Evolutionary conservation across 2,797 vertebrate species (phyloP).

Genomic region (Darevskia nairensis): DNA sequence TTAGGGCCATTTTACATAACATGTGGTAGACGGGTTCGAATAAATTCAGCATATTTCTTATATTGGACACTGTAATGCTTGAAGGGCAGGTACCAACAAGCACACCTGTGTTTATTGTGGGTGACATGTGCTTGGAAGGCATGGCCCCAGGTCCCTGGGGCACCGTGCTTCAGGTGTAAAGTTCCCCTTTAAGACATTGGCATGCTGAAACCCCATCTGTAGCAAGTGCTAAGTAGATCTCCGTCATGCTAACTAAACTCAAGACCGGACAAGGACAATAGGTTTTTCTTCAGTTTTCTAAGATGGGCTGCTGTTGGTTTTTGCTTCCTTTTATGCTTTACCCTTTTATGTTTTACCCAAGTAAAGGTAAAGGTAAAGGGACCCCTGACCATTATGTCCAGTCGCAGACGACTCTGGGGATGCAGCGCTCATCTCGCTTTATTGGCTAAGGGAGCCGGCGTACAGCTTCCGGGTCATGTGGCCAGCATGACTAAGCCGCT

Average conservation of each 20-base stretch:
- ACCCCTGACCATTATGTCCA: neutral
- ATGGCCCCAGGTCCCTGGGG: neutral
- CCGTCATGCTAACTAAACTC: neutral
- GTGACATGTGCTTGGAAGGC: neutral
- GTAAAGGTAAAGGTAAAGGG: neutral
- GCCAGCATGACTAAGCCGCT: too few relatives aligned
- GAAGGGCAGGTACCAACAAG: neutral
- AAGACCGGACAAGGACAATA: neutral
- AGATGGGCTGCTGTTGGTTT: neutral
- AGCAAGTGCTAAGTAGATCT: neutral
- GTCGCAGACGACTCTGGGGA: neutral
- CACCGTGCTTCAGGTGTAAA: neutral
- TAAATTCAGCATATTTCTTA: neutral
- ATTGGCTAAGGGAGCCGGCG: too few relatives aligned
- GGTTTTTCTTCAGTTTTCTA: neutral
- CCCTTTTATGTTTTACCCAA: neutral
- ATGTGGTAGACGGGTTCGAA: neutral
- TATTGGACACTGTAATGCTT: neutral
- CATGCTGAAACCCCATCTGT: neutral
- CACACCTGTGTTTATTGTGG: too few relatives aligned
- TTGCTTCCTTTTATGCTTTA: neutral
- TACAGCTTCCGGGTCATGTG: too few relatives aligned
- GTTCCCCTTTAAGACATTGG: neutral
- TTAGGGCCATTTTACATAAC: neutral
- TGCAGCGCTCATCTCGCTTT: too few relatives aligned